Percentiles rank a stretch among this genome's conserved stretches.
Evolutionary conservation across 2,797 vertebrate species (phyloP).

Genomic region (Notamacropus eugenii): DNA sequence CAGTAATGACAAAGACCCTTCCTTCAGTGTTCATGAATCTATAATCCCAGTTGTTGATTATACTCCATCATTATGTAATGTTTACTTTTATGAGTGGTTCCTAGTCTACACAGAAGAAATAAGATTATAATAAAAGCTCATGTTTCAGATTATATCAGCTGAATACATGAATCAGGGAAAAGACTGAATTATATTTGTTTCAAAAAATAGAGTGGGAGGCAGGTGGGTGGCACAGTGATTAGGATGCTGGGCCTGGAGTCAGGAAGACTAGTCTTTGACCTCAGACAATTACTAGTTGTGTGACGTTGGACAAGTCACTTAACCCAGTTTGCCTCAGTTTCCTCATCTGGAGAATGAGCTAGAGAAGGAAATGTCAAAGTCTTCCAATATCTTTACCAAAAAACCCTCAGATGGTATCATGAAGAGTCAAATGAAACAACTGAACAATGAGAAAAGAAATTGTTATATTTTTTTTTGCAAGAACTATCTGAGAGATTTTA

Average conservation of each 20-base stretch:
- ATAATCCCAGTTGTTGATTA: slow-evolving; percentile 26
- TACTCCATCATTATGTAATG: slow-evolving; percentile 57
- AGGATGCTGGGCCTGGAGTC: no score
- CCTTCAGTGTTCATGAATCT: not conserved
- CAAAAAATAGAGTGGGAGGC: not conserved
- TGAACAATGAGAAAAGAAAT: slow-evolving; percentile 11
- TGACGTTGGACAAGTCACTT: not conserved
- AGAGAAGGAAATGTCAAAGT: not conserved
- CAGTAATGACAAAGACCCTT: not conserved
- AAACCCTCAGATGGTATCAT: not conserved
- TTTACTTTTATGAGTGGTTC: slow-evolving; percentile 37
- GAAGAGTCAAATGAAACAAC: not conserved
- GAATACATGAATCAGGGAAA: slow-evolving; percentile 49
- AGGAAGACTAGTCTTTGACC: no score
- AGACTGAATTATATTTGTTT: not conserved
- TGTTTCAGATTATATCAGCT: slow-evolving; percentile 41
- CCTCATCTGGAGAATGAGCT: not conserved
- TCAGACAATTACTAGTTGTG: not conserved
- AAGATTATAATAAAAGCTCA: slow-evolving; percentile 43
- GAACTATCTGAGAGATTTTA: slow-evolving; percentile 27
- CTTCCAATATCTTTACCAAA: not conserved
- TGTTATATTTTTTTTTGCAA: slow-evolving; percentile 63
- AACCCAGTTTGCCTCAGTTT: not conserved
- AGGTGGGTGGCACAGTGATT: no score
- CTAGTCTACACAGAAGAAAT: slow-evolving; percentile 56